Conservation (phyloP, 2,888 invertebrate species). For the Cephus pulcher region DNA sequence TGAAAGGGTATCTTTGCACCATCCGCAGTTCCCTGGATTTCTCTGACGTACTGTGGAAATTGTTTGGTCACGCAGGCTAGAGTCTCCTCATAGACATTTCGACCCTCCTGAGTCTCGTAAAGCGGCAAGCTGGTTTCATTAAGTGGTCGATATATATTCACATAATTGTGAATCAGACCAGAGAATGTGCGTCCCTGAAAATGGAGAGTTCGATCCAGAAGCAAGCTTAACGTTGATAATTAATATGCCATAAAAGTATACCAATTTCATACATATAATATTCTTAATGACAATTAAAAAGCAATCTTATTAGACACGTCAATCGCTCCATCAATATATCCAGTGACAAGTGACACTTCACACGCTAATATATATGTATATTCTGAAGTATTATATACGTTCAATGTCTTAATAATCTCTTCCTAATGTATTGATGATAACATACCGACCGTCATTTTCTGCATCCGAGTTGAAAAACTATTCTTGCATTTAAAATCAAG, state of each 20-base stretch:
- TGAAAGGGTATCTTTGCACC: constrained; percentile 86
- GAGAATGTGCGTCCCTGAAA: constrained; percentile 84
- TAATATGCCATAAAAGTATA: constrained; percentile 1
- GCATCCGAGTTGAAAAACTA: too few relatives aligned
- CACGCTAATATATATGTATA: too few relatives aligned
- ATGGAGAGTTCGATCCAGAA: constrained; percentile 16
- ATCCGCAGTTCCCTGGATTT: constrained; percentile 87
- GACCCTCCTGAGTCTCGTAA: constrained; percentile 79
- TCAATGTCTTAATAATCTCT: too few relatives aligned
- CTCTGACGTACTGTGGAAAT: constrained; percentile 85
- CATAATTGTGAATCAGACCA: constrained; percentile 77
- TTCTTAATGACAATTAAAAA: constrained; percentile 7
- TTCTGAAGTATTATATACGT: too few relatives aligned
- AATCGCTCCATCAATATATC: constrained; percentile 1
- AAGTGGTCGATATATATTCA: constrained; percentile 72
- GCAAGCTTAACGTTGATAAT: background rate
- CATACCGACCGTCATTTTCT: too few relatives aligned
- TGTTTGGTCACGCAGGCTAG: constrained; percentile 75
- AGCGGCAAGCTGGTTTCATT: constrained; percentile 78
- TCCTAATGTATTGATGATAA: too few relatives aligned
- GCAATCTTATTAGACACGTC: background rate
- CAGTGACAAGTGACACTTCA: too few relatives aligned
- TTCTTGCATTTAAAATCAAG: too few relatives aligned
- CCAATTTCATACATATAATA: constrained; percentile 3
- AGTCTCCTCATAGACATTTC: constrained; percentile 80